phyloP scores from a whole-genome alignment of 2,888 invertebrate genomes.

The Apodemia duryi region DNA sequence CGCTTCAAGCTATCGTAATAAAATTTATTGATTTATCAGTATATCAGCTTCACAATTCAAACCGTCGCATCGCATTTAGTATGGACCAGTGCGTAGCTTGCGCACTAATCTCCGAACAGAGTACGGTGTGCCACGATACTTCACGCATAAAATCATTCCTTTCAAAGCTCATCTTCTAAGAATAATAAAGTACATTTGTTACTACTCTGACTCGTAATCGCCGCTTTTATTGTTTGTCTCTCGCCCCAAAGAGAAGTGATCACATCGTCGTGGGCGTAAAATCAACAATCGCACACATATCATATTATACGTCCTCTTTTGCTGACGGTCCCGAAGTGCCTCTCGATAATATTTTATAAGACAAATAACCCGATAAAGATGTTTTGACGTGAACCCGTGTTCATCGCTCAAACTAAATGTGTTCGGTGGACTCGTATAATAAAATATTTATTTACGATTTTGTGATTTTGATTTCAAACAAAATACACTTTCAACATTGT shows the following conservation, averaged over 20 bases:
- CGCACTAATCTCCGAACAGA: slow-evolving; percentile 53
- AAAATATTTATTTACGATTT: slow-evolving; percentile 75
- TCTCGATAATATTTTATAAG: slow-evolving; percentile 79
- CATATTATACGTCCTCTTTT: slow-evolving; percentile 72
- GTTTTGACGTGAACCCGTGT: slow-evolving; percentile 79
- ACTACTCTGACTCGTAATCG: slow-evolving; percentile 69
- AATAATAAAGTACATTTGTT: slow-evolving; percentile 74
- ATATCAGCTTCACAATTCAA: slow-evolving; percentile 66
- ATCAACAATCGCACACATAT: slow-evolving; percentile 72
- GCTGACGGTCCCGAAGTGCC: slow-evolving; percentile 76
- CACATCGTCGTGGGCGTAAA: slow-evolving; percentile 72
- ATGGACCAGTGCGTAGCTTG: slow-evolving; percentile 55
- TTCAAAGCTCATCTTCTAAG: slow-evolving; percentile 59
- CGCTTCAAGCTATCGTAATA: slow-evolving; percentile 47
- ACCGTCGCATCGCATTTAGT: slow-evolving; percentile 66
- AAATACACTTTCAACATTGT: slow-evolving; percentile 70
- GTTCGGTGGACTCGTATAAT: slow-evolving; percentile 73
- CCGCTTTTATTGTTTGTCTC: slow-evolving; percentile 75
- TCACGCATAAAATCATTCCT: slow-evolving; percentile 58
- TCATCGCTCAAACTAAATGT: slow-evolving; percentile 78
- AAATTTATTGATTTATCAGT: slow-evolving; percentile 72
- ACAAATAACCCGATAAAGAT: slow-evolving; percentile 80
- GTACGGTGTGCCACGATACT: slow-evolving; percentile 59
- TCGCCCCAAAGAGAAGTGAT: slow-evolving; percentile 67
- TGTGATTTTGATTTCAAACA: slow-evolving; percentile 61